Evolutionary conservation across 2,113 vertebrate genomes (phyloP).

Genomic region (Osmerus mordax): DNA sequence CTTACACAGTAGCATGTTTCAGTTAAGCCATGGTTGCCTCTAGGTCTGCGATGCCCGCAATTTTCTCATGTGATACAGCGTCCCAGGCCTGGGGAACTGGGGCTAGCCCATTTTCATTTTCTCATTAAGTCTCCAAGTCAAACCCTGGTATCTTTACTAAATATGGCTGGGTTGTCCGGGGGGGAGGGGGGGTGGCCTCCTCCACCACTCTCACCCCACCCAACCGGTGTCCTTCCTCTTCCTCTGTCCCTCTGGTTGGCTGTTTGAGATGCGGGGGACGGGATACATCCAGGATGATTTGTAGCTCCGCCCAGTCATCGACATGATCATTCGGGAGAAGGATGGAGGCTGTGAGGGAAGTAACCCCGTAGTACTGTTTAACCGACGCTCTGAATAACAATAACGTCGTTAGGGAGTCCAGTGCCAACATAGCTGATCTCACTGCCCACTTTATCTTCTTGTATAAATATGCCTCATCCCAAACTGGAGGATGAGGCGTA

Average conservation of each 20-base stretch:
- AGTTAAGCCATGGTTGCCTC: conserved; percentile 33
- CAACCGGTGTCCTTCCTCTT: conserved; percentile 3
- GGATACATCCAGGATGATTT: conserved; percentile 45
- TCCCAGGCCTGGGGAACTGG: conserved; percentile 37
- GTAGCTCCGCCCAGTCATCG: conserved; percentile 49
- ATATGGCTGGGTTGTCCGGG: conserved; percentile 56
- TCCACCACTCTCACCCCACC: conserved; percentile 19
- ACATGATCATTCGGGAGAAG: conserved; percentile 26
- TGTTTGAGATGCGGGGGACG: conserved; percentile 15
- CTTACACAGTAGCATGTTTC: conserved; percentile 27
- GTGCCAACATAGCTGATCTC: conserved; percentile 39
- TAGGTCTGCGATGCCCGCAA: conserved; percentile 29
- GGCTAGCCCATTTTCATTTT: conserved; percentile 46
- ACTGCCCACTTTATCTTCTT: conserved; percentile 17
- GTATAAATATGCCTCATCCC: background rate
- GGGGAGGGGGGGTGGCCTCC: conserved; percentile 21
- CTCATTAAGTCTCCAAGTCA: conserved; percentile 55
- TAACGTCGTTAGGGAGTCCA: conserved; percentile 10
- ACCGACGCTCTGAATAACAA: conserved; percentile 20
- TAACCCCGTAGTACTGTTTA: conserved; percentile 9
- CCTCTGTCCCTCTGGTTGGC: background rate
- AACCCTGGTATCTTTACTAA: conserved; percentile 53
- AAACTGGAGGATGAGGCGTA: background rate
- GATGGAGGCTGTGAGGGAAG: conserved; percentile 4
- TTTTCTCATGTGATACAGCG: conserved; percentile 49